Percentiles rank a stretch among this genome's conserved stretches.
These are phyloP conservation scores for Fragum whitleyi DNA, from an alignment of 2,888 invertebrate genomes.

Conservation along the genomic window DNA sequence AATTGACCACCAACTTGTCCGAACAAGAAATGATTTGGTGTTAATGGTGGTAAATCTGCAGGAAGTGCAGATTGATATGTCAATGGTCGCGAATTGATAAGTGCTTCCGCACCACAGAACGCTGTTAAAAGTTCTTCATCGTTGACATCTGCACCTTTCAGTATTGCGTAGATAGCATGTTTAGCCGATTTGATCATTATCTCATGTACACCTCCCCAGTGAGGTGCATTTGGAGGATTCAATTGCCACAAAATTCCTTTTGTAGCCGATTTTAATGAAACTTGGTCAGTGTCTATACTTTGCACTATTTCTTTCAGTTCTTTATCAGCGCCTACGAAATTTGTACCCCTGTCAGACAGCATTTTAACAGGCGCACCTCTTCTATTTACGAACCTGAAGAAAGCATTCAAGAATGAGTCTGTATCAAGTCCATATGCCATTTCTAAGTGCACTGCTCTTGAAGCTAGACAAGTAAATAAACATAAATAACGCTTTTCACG, in stretches of 20 bases:
- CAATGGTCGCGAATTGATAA: too few species aligned
- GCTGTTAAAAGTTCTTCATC: constrained; percentile 50
- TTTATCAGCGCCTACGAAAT: constrained; percentile 44
- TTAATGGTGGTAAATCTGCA: constrained; percentile 8
- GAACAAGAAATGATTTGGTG: constrained; percentile 27
- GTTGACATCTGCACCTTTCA: constrained; percentile 51
- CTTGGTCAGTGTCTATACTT: constrained; percentile 19
- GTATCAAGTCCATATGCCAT: constrained; percentile 45
- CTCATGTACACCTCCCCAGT: too few species aligned
- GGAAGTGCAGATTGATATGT: too few species aligned
- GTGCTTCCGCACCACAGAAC: too few species aligned
- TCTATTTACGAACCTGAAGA: constrained; percentile 44
- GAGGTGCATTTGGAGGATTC: too few species aligned
- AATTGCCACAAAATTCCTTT: too few species aligned
- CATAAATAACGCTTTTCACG: constrained; percentile 29
- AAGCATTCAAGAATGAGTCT: constrained; percentile 50
- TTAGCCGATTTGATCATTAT: too few species aligned
- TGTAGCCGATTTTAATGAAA: too few species aligned
- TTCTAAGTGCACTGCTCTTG: constrained; percentile 56
- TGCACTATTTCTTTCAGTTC: constrained; percentile 9
- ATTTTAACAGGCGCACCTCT: constrained; percentile 48
- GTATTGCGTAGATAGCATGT: too few species aligned
- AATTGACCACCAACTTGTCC: constrained; percentile 58
- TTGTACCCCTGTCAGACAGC: constrained; percentile 48
- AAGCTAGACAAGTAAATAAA: constrained; percentile 50